Evolutionary conservation across 2,888 invertebrate genomes (phyloP).

Genomic region (Plebejus anna): DNA sequence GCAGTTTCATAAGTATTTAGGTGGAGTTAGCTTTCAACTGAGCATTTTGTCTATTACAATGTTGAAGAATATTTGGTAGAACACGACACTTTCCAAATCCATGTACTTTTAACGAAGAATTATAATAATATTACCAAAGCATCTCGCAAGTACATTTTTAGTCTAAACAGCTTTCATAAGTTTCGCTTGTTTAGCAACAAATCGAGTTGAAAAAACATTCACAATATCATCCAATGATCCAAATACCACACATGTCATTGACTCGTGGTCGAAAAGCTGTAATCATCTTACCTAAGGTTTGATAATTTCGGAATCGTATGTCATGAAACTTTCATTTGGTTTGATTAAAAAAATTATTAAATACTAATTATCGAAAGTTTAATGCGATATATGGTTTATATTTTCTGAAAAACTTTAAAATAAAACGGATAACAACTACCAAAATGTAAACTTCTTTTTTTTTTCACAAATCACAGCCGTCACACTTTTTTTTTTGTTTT

Average conservation of each 20-base stretch:
- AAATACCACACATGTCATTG: constrained; percentile 12
- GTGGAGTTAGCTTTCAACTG: no score
- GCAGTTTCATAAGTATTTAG: no score
- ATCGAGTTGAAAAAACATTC: neutral
- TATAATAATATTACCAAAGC: no score
- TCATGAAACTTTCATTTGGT: constrained; percentile 9
- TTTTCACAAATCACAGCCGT: no score
- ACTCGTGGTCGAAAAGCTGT: neutral
- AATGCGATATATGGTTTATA: neutral
- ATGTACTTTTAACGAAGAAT: no score
- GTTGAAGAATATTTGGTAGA: no score
- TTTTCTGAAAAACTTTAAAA: neutral
- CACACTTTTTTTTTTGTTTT: no score
- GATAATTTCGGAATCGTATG: neutral
- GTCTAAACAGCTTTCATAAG: neutral
- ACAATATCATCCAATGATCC: neutral
- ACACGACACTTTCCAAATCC: no score
- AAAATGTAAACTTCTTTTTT: no score
- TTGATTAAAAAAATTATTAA: neutral
- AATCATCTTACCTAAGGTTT: neutral
- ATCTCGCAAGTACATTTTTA: neutral
- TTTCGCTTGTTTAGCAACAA: neutral
- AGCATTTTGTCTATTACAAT: no score
- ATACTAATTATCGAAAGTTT: neutral
- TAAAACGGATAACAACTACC: no score